Conservation (phyloP, 2,888 invertebrate species). For the Salticus scenicus region DNA sequence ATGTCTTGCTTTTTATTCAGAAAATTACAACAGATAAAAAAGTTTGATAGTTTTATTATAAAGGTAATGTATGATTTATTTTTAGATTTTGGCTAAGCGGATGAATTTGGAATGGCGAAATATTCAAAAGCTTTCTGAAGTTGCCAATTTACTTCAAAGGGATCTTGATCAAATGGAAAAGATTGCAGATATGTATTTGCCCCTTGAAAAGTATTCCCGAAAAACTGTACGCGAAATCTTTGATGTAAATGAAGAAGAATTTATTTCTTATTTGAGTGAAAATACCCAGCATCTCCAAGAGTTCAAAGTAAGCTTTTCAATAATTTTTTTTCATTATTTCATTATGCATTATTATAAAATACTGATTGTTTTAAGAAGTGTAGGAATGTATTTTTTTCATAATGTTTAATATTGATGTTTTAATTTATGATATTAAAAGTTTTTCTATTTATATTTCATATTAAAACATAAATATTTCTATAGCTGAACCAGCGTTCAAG, state of each 20-base stretch:
- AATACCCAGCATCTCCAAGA: conserved; percentile 81
- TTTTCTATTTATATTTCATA: too few relatives aligned
- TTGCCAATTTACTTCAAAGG: conserved; percentile 75
- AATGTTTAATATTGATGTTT: too few relatives aligned
- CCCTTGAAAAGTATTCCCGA: conserved; percentile 83
- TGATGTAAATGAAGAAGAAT: conserved; percentile 78
- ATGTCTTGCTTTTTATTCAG: too few relatives aligned
- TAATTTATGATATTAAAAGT: not conserved
- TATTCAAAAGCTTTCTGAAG: conserved; percentile 79
- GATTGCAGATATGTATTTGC: conserved; percentile 80
- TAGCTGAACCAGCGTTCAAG: conserved; percentile 89
- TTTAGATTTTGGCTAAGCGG: conserved; percentile 65
- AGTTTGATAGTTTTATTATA: too few relatives aligned
- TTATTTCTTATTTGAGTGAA: conserved; percentile 81
- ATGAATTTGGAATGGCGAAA: conserved; percentile 81
- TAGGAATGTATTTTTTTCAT: not conserved
- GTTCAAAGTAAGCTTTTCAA: conserved; percentile 79
- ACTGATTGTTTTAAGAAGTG: too few relatives aligned
- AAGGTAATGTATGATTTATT: not conserved
- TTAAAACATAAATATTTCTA: conserved; percentile 74
- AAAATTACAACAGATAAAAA: too few relatives aligned
- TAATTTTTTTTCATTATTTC: too few relatives aligned
- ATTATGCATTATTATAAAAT: too few relatives aligned
- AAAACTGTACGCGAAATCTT: conserved; percentile 80
- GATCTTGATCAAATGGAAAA: conserved; percentile 82